Evolutionary conservation across 1,140 invertebrate genomes (phyloP), one percentile per base, ranked within the genome.

Genomic region (Muscidifurax raptorellus): DNA sequence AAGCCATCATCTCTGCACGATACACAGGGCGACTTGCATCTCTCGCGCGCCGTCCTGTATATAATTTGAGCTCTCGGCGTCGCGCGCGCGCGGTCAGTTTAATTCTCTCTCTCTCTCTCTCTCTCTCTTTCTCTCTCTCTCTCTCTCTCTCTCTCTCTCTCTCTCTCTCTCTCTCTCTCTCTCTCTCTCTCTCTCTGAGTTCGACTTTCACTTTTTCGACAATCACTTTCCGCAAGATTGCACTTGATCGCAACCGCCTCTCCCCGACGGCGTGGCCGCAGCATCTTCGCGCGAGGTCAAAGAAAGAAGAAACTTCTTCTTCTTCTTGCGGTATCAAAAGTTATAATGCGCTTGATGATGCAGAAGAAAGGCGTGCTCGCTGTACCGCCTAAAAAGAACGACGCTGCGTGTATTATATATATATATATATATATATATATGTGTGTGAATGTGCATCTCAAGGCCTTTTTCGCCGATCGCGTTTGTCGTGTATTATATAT

Each of bases 181-280:
- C 52, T 22, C 72, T 59, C n/a, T 66, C 28, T 27, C n/a, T 66
- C 9, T 7, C 13, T 40, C 36, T 18, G 18, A 44, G 25, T 6
- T 15, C 18, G 59, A 85, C 84, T 85, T 85, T 85, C 84, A 85
- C 84, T 85, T 82, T 85, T 85, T 85, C 74, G 79, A 85, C 84
- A 85, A 85, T 85, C 84, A 85, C 84, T 85, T 85, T 82, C 75
- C 84, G 84, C 84, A 69, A 78, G 83, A 85, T 85, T 85, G 83
- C 78, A 76, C 83, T 75, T 28, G 83, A 75, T 75, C 52, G 47
- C 72, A 59, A 59, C 72, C 28, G 72, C 76, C 59, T 28, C 66
- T 67, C 75, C 76, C 32, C 44, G 36, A 44, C 6, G 13, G 7
- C 27, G 44, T 32, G 40, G 75, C 75, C 66, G 83, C 64, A 12